Evolutionary conservation across 2,888 invertebrate species (phyloP).

Genomic region (Hydropsyche betteni): DNA sequence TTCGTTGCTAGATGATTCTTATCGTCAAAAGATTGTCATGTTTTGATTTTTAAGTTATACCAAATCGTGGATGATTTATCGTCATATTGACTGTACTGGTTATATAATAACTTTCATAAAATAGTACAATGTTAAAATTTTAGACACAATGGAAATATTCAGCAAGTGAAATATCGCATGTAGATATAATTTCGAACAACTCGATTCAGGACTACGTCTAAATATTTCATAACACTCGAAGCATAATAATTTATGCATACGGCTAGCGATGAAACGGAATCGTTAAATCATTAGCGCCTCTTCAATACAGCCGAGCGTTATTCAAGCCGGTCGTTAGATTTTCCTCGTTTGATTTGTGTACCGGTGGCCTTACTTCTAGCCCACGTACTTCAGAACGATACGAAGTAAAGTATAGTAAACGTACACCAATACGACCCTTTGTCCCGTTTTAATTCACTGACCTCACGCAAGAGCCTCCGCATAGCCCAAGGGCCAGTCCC

Average conservation of each 20-base stretch:
- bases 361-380: slow-evolving; percentile 13
- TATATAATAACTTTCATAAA: not conserved
- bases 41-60: not conserved
- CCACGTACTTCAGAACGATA: slow-evolving; percentile 17
- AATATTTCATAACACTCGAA: slow-evolving; percentile 23
- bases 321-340: slow-evolving; percentile 25
- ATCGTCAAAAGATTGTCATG: too few species aligned
- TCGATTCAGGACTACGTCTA: not conserved
- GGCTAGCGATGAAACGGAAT: slow-evolving; percentile 21
- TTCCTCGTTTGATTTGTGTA: slow-evolving; percentile 3
- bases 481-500: slow-evolving; percentile 27
- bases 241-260: slow-evolving; percentile 2
- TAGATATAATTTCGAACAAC: not conserved
- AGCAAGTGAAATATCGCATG: too few species aligned
- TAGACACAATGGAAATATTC: too few species aligned
- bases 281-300: slow-evolving; percentile 32
- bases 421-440: slow-evolving; percentile 29
- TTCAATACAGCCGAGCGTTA: slow-evolving; percentile 12
- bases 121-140: not conserved
- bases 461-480: slow-evolving; percentile 49
- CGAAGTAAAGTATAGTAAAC: not conserved
- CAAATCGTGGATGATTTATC: not conserved
- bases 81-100: not conserved
- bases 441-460: slow-evolving; percentile 52
- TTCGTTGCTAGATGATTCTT: too few species aligned